A percentile compares a stretch with the other conserved stretches of the same genome.
Evolutionary conservation across 2,888 invertebrate species (phyloP).

Genomic region (Agapostemon virescens): DNA sequence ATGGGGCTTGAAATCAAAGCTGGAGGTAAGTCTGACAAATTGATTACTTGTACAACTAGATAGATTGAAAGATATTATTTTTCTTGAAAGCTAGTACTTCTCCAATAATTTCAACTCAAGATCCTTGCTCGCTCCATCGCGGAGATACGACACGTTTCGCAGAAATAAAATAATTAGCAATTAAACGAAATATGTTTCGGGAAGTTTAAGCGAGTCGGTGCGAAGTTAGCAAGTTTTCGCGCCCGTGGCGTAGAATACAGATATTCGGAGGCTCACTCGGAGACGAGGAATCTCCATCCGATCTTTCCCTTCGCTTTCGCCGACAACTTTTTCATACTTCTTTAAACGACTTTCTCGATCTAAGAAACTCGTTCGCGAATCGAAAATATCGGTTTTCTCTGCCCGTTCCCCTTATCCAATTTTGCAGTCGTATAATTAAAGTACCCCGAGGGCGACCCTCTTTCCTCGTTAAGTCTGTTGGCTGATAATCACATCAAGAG

Average conservation of each 20-base stretch:
- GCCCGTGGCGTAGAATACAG: background rate
- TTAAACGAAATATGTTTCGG: background rate
- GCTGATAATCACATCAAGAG: constrained; percentile 16
- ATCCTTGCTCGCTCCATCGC: too few relatives aligned
- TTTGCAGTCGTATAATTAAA: constrained; percentile 21
- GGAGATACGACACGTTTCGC: too few relatives aligned
- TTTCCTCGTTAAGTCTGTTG: constrained; percentile 11
- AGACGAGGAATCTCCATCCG: background rate
- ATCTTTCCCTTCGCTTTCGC: background rate
- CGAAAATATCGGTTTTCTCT: background rate
- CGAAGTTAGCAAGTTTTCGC: background rate
- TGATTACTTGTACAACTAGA: background rate
- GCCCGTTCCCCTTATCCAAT: background rate
- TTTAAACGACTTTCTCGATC: background rate
- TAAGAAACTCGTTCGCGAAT: constrained; percentile 15
- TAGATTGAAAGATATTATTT: background rate
- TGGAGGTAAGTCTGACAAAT: background rate
- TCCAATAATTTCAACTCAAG: background rate
- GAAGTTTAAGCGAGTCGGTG: background rate
- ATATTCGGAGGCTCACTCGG: background rate
- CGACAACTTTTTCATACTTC: background rate
- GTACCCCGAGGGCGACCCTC: background rate
- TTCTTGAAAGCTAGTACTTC: too few relatives aligned
- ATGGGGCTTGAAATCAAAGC: too few relatives aligned
- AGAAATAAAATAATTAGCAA: background rate